A percentile compares a stretch with the other conserved stretches of the same genome.
Conservation (phyloP, 2,888 invertebrate species). For the Parnassius apollo region DNA sequence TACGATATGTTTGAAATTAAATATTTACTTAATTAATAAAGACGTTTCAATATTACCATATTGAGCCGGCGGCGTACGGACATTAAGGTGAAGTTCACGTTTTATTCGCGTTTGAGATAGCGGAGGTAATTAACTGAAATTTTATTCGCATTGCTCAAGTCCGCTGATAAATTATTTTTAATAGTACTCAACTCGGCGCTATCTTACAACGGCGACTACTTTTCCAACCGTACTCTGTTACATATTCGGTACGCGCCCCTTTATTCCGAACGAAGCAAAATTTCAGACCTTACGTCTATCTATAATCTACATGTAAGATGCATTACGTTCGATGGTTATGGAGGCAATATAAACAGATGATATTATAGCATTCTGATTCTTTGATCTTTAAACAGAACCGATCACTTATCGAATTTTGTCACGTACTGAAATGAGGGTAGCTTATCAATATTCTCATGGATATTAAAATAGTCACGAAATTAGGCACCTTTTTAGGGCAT, state of each 20-base stretch:
- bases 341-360: conserved; percentile 35
- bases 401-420: conserved; percentile 14
- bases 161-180: conserved; percentile 13
- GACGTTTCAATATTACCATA: conserved; percentile 24
- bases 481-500: background rate
- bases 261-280: conserved; percentile 67
- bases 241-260: conserved; percentile 63
- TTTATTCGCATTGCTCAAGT: conserved; percentile 21
- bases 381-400: conserved; percentile 12
- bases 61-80: conserved; percentile 8
- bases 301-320: conserved; percentile 49
- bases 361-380: conserved; percentile 20
- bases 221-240: conserved; percentile 62
- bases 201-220: conserved; percentile 28
- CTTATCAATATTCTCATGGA: conserved; percentile 4
- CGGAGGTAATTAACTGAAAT: conserved; percentile 25
- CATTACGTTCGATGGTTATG: conserved; percentile 45
- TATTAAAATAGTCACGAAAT: conserved; percentile 1
- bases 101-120: conserved; percentile 23
- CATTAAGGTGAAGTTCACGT: conserved; percentile 24
- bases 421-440: conserved; percentile 12
- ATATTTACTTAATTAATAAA: conserved; percentile 17
- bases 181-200: conserved; percentile 1
- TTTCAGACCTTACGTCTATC: conserved; percentile 57
- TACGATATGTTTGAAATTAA: conserved; percentile 24